These are phyloP conservation scores for Circaetus cinerascens DNA, from an alignment of 2,113 vertebrate species.

Conservation along the genomic window DNA sequence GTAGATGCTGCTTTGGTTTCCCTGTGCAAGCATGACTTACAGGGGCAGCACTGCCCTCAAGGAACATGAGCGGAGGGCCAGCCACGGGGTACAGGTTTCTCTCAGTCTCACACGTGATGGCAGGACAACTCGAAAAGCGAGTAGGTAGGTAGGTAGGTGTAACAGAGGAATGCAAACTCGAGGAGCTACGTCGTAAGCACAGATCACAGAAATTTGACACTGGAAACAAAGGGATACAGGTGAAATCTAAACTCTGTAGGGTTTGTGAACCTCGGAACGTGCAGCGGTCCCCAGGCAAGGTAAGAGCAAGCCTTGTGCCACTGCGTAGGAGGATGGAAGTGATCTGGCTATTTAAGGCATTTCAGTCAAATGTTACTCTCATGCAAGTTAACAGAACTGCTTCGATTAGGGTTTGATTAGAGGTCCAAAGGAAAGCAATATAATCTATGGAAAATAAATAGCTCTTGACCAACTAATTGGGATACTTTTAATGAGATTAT, in stretches of 20 bases:
- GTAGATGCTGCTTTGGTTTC: neutral
- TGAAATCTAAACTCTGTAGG: neutral
- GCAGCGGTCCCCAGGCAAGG: neutral
- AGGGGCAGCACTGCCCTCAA: neutral
- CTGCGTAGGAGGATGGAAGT: rapidly evolving
- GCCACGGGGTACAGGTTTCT: neutral
- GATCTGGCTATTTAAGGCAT: neutral
- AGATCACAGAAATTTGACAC: rapidly evolving
- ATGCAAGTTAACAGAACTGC: neutral
- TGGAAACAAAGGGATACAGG: neutral
- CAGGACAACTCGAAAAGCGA: neutral
- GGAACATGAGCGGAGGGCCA: neutral
- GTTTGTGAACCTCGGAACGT: neutral
- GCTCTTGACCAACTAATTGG: neutral
- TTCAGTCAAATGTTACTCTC: neutral
- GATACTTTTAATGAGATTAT: neutral
- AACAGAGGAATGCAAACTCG: neutral
- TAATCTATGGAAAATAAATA: neutral
- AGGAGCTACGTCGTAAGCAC: rapidly evolving
- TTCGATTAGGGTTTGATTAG: neutral
- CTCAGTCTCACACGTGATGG: neutral
- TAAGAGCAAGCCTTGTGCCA: neutral
- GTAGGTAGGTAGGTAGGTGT: neutral
- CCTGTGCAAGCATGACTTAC: neutral
- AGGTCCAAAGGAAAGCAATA: neutral